phyloP scores from a whole-genome alignment of 2,113 vertebrate species.

The Peromyscus maniculatus region DNA sequence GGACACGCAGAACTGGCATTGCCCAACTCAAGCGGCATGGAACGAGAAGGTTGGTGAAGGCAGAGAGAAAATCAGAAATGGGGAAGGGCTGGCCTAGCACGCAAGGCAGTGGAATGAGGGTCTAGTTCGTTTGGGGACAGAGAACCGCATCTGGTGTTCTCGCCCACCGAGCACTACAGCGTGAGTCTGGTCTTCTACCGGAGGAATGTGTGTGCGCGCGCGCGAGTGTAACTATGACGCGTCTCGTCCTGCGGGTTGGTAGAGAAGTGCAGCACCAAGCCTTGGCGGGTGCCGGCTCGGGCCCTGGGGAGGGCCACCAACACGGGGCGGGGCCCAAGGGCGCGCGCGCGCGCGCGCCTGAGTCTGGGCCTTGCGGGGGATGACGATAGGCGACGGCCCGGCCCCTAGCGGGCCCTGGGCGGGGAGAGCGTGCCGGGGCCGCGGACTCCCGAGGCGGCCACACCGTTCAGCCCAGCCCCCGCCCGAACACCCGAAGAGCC shows the following conservation, averaged over 20 bases:
- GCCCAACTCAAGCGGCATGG: background rate
- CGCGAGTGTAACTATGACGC: background rate
- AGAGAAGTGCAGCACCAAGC: background rate
- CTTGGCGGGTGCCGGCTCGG: background rate
- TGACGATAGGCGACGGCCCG: constrained; percentile 80
- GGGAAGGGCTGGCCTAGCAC: background rate
- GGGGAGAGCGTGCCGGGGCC: constrained; percentile 67
- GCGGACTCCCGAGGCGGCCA: constrained; percentile 63
- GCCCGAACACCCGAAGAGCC: constrained; percentile 45
- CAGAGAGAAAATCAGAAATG: background rate
- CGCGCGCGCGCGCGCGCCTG: constrained; percentile 49
- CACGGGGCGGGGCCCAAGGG: constrained; percentile 58
- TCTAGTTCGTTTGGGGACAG: background rate
- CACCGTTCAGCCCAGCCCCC: constrained; percentile 61
- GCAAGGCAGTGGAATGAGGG: background rate
- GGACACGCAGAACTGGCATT: background rate
- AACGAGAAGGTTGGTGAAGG: background rate
- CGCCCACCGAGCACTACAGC: background rate
- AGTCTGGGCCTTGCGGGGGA: constrained; percentile 70
- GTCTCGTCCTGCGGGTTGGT: background rate
- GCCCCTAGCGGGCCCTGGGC: constrained; percentile 79
- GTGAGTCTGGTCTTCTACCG: background rate
- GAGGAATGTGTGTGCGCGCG: background rate
- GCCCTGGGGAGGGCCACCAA: background rate
- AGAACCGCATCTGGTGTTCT: background rate